Evolutionary conservation across 1,140 invertebrate species (phyloP).

Genomic region (Eumeta japonica): DNA sequence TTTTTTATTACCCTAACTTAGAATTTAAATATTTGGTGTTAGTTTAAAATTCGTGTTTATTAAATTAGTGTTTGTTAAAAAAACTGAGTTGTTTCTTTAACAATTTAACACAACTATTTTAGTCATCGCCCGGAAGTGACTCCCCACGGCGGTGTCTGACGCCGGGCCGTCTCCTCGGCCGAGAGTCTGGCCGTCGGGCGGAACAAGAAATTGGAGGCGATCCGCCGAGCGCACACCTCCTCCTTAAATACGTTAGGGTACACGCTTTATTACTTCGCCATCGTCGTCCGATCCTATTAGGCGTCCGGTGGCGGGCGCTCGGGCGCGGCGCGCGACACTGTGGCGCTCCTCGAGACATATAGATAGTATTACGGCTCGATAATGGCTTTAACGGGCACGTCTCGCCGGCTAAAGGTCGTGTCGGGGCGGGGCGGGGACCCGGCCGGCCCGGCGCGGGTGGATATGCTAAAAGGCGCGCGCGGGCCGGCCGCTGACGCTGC

Average conservation of each 20-base stretch:
- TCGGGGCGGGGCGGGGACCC: constrained; percentile 31
- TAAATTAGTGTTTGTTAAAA: too few species aligned
- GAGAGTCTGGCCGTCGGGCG: too few species aligned
- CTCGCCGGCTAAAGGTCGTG: constrained; percentile 27
- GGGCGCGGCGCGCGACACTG: too few species aligned
- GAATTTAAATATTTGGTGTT: too few species aligned
- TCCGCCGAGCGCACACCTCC: constrained; percentile 32
- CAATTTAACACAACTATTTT: too few species aligned
- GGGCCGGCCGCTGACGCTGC: constrained; percentile 36
- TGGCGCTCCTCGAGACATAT: too few species aligned
- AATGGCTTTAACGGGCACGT: constrained; percentile 39
- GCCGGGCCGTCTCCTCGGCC: too few species aligned
- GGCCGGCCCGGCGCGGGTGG: constrained; percentile 22
- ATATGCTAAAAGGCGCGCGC: constrained; percentile 39
- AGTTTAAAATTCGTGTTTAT: too few species aligned
- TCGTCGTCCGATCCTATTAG: constrained; percentile 54
- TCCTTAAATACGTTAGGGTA: constrained; percentile 51
- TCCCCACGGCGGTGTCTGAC: too few species aligned
- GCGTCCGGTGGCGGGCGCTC: constrained; percentile 36
- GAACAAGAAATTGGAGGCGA: constrained; percentile 35
- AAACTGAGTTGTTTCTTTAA: too few species aligned
- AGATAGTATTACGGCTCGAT: constrained; percentile 51
- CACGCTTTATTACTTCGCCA: constrained; percentile 51
- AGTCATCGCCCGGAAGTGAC: too few species aligned
- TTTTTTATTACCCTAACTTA: too few species aligned